Evolutionary conservation across 2,888 invertebrate genomes (phyloP).

Genomic region (Amphipoea lucens): DNA sequence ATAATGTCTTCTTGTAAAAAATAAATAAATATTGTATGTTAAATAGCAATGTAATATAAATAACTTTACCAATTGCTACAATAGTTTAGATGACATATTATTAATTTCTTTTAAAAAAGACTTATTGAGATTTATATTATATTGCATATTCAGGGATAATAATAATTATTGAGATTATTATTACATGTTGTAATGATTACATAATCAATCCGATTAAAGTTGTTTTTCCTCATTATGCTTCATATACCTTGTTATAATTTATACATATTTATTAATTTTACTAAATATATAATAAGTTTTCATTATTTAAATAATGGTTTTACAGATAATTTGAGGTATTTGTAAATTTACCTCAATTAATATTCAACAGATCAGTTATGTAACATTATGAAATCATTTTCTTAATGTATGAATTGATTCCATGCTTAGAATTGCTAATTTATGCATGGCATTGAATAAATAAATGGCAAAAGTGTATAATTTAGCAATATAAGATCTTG

Average conservation of each 20-base stretch:
- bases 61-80: not conserved
- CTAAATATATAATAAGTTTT: not conserved
- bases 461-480: slow-evolving; percentile 11
- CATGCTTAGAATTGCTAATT: not conserved
- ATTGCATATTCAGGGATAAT: not conserved
- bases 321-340: not conserved
- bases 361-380: not conserved
- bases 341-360: not conserved
- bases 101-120: not conserved
- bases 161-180: slow-evolving; percentile 8
- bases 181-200: not conserved
- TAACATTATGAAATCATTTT: slow-evolving; percentile 4
- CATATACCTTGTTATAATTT: not conserved
- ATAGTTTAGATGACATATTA: not conserved
- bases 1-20: too few species aligned
- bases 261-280: not conserved
- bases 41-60: not conserved
- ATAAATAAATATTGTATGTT: not conserved
- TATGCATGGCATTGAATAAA: slow-evolving; percentile 37
- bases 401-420: not conserved
- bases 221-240: slow-evolving; percentile 15
- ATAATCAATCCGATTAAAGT: not conserved
- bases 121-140: not conserved
- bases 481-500: not conserved
- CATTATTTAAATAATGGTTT: not conserved